Conservation (phyloP, 2,113 vertebrate genomes). For the Albula glossodonta region DNA sequence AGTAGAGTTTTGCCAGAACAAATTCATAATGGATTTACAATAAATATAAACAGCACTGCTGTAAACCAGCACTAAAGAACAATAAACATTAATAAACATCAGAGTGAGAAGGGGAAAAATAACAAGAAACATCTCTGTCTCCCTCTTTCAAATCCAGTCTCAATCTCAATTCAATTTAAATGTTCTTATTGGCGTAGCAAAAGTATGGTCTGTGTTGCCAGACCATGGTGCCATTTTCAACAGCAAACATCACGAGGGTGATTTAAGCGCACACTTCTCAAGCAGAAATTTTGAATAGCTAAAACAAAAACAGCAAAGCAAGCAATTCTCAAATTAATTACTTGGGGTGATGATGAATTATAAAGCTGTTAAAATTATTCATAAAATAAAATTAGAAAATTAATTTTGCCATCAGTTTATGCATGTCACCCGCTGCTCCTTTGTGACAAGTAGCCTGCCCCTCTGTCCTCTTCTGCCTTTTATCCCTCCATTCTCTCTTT, state of each 20-base stretch:
- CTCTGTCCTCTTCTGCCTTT: background rate
- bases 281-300: background rate
- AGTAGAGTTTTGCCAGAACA: background rate
- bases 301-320: background rate
- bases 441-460: background rate
- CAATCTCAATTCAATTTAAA: background rate
- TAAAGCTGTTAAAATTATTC: background rate
- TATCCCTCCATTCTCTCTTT: background rate
- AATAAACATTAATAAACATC: background rate
- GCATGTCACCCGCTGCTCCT: background rate
- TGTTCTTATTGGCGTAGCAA: background rate
- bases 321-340: background rate
- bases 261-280: background rate
- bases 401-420: background rate
- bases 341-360: background rate
- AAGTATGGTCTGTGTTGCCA: background rate
- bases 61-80: background rate
- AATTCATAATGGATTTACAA: background rate
- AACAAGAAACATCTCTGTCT: background rate
- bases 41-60: background rate
- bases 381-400: background rate
- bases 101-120: background rate
- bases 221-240: background rate
- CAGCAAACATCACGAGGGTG: background rate
- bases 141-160: background rate